Conservation (phyloP, 2,113 vertebrate genomes). For the Campylomormyrus tamandua region DNA sequence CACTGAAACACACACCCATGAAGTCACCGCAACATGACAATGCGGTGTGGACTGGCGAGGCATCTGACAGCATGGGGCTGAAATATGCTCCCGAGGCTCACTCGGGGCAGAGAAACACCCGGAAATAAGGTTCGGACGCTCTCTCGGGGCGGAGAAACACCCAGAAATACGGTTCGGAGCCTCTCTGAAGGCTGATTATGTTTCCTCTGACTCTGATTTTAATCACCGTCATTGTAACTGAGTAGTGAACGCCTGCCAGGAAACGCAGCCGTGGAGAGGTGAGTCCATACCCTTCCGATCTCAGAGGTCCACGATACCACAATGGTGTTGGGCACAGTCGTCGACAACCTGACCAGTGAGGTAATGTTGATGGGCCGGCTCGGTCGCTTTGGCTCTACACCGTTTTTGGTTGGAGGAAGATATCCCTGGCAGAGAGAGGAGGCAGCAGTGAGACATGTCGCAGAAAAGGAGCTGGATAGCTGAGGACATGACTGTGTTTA, state of each 20-base stretch:
- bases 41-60: background rate
- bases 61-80: background rate
- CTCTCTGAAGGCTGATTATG: background rate
- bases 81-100: too few species aligned
- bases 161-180: background rate
- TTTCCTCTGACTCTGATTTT: background rate
- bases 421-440: slow-evolving; percentile 69
- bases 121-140: background rate
- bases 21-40: slow-evolving; percentile 4
- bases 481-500: background rate
- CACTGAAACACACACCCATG: slow-evolving; percentile 14
- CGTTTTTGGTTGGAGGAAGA: slow-evolving; percentile 99
- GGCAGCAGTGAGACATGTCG: background rate
- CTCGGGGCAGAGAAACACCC: background rate
- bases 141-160: background rate
- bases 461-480: background rate
- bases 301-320: slow-evolving; percentile 96
- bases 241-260: background rate
- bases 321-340: slow-evolving; percentile 94
- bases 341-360: slow-evolving; percentile 90
- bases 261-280: background rate
- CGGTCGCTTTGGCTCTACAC: slow-evolving; percentile 97
- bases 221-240: background rate
- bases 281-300: slow-evolving; percentile 83
- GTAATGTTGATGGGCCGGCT: slow-evolving; percentile 99